Evolutionary conservation across 2,797 vertebrate species (phyloP).

Genomic region (Ptychadena robeensis): DNA sequence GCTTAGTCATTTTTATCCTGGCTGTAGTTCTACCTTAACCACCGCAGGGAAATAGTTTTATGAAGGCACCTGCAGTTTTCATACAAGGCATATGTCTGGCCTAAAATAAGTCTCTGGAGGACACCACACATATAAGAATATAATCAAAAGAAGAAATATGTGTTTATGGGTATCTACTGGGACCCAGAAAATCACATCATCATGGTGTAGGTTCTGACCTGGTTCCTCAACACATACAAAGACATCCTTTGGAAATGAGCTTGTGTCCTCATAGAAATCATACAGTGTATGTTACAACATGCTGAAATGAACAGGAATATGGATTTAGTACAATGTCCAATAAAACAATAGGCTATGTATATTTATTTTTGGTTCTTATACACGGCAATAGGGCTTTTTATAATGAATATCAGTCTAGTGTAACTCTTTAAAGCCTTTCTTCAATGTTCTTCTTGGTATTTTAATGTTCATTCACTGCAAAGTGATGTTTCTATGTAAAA

Average conservation of each 20-base stretch:
- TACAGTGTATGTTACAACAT: background rate
- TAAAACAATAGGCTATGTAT: too few relatives aligned
- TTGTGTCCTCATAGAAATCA: background rate
- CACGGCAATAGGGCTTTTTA: too few relatives aligned
- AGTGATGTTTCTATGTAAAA: too few relatives aligned
- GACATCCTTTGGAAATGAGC: background rate
- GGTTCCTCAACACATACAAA: background rate
- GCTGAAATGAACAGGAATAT: background rate
- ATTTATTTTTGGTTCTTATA: too few relatives aligned
- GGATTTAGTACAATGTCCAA: background rate
- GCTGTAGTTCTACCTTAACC: too few relatives aligned
- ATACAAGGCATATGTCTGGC: slow-evolving; percentile 37
- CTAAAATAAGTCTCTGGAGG: slow-evolving; percentile 36
- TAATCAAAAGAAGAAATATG: slow-evolving; percentile 42
- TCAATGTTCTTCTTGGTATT: too few relatives aligned
- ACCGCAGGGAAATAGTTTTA: slow-evolving; percentile 3
- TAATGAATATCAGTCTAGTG: too few relatives aligned
- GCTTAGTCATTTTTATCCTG: too few relatives aligned
- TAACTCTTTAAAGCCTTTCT: too few relatives aligned
- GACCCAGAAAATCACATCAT: slow-evolving; percentile 44
- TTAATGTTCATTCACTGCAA: too few relatives aligned
- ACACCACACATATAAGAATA: slow-evolving; percentile 42
- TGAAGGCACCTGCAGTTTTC: slow-evolving; percentile 44
- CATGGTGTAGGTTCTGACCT: background rate
- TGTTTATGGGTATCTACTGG: slow-evolving; percentile 41